phyloP scores from a whole-genome alignment of 2,888 invertebrate species.

The Eupithecia subfuscata region DNA sequence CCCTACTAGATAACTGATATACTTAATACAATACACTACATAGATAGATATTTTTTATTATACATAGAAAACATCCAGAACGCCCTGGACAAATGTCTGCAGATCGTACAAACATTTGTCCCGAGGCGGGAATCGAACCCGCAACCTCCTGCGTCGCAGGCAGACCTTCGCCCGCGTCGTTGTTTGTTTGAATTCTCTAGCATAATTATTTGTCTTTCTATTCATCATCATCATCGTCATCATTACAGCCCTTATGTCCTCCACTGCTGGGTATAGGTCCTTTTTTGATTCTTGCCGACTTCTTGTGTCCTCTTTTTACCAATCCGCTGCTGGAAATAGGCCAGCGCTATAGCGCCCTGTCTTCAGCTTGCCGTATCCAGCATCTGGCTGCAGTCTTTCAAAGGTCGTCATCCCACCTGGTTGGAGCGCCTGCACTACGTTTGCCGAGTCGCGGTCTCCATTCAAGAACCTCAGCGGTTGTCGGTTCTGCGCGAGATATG shows the following conservation, averaged over 20 bases:
- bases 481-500: not conserved
- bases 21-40: no score
- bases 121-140: no score
- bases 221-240: not conserved
- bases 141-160: no score
- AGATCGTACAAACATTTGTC: no score
- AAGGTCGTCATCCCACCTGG: not conserved
- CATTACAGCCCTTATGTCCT: not conserved
- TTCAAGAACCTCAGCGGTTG: not conserved
- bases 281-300: not conserved
- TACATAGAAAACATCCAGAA: no score
- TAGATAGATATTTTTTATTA: no score
- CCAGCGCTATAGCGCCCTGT: not conserved
- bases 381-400: not conserved
- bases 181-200: not conserved
- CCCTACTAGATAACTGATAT: no score
- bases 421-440: not conserved
- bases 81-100: no score
- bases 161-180: no score
- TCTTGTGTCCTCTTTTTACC: not conserved
- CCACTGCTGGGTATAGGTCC: not conserved
- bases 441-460: not conserved
- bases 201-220: not conserved
- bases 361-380: not conserved
- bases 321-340: not conserved